A percentile compares a stretch with the other conserved stretches of the same genome.
phyloP scores from a whole-genome alignment of 2,888 invertebrate species.

The Julus scandinavius region DNA sequence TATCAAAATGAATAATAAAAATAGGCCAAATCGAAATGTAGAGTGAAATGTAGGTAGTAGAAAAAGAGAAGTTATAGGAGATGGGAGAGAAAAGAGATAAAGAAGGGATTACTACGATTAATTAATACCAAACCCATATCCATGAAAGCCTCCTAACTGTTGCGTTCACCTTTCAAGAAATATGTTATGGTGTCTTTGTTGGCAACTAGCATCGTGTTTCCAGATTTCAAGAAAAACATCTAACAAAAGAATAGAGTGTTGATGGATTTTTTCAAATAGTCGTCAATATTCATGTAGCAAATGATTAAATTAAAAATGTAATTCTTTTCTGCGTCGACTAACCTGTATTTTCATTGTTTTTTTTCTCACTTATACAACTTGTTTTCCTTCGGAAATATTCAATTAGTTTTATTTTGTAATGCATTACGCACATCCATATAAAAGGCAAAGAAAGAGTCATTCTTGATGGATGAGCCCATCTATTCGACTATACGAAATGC shows the following conservation, averaged over 20 bases:
- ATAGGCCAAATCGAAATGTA: conserved; percentile 45
- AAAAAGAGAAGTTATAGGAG: not conserved
- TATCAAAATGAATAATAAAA: conserved; percentile 44
- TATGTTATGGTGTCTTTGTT: not conserved
- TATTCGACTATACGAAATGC: conserved; percentile 11
- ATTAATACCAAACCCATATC: not conserved
- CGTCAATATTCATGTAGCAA: too few relatives aligned
- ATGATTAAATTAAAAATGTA: too few relatives aligned
- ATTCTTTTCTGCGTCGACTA: not conserved
- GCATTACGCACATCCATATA: not conserved
- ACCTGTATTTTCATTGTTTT: not conserved
- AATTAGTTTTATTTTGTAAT: conserved; percentile 18
- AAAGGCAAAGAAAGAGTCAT: not conserved
- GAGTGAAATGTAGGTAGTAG: not conserved
- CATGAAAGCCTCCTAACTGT: not conserved
- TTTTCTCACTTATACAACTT: not conserved
- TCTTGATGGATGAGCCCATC: conserved; percentile 19
- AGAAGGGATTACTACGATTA: not conserved
- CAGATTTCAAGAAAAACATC: too few relatives aligned
- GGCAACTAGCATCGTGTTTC: too few relatives aligned
- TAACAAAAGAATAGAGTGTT: too few relatives aligned
- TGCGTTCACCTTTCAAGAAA: not conserved
- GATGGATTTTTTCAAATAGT: too few relatives aligned
- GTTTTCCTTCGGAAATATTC: not conserved
- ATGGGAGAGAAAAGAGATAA: not conserved